phyloP scores from a whole-genome alignment of 1,140 invertebrate genomes.

The Heterodera schachtii region DNA sequence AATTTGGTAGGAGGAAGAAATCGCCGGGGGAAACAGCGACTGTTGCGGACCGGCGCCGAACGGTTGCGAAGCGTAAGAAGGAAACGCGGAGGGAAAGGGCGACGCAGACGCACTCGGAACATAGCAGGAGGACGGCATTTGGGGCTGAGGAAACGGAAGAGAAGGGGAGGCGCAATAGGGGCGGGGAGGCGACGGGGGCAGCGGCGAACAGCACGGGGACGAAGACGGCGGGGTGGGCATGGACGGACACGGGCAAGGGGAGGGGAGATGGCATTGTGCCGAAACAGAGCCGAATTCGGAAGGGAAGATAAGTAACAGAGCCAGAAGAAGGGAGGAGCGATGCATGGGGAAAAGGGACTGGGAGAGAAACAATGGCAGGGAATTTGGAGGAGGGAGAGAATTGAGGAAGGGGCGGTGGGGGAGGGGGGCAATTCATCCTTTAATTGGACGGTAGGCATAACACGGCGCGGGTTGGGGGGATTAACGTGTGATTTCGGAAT shows the following conservation, averaged over 20 bases:
- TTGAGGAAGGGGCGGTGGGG: not conserved
- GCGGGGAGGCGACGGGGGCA: not conserved
- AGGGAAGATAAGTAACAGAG: not conserved
- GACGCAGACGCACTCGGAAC: not conserved
- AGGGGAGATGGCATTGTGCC: not conserved
- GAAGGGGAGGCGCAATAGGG: not conserved
- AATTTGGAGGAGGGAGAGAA: not conserved
- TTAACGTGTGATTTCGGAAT: not conserved
- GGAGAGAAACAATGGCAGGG: not conserved
- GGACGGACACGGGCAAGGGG: not conserved
- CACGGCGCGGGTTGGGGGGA: not conserved
- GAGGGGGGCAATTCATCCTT: not conserved
- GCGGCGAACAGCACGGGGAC: not conserved
- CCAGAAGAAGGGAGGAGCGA: not conserved
- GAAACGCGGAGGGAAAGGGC: slow-evolving; percentile 1
- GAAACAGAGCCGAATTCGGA: not conserved
- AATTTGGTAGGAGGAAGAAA: not conserved
- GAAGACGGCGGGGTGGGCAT: not conserved
- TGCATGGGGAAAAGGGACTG: not conserved
- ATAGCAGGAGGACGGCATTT: not conserved
- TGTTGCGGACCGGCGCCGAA: too few relatives aligned
- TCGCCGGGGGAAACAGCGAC: not conserved
- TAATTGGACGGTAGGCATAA: not conserved
- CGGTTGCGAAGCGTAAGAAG: not conserved
- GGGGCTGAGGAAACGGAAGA: not conserved